Percentiles rank a stretch among this genome's conserved stretches.
Evolutionary conservation across 1,140 invertebrate genomes (phyloP).

Genomic region (Odontomachus brunneus): DNA sequence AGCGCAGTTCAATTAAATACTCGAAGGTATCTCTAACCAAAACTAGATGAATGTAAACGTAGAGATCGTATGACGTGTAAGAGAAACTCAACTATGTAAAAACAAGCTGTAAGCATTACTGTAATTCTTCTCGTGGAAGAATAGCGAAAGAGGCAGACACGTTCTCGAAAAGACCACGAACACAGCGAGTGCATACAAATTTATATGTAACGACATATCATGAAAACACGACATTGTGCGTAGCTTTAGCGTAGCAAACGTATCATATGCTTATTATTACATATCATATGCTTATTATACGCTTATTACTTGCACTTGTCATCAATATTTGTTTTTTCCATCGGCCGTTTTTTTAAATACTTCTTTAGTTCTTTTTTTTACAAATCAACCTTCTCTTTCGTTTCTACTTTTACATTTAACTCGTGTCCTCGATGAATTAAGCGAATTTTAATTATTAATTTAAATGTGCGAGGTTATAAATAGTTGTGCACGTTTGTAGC

Average conservation of each 20-base stretch:
- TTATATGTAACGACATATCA: slow-evolving; percentile 54
- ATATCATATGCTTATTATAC: slow-evolving; percentile 34
- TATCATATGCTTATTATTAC: slow-evolving; percentile 44
- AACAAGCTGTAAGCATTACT: slow-evolving; percentile 35
- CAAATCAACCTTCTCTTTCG: neutral
- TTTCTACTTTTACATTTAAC: slow-evolving; percentile 1
- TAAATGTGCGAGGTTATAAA: neutral
- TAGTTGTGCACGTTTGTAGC: no score
- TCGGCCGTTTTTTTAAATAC: neutral
- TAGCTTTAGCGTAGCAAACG: slow-evolving; percentile 33
- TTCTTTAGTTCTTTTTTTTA: neutral
- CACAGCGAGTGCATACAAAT: neutral
- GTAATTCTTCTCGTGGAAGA: slow-evolving; percentile 21
- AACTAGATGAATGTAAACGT: slow-evolving; percentile 37
- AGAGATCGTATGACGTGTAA: slow-evolving; percentile 17
- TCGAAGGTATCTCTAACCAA: slow-evolving; percentile 1
- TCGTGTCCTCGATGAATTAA: neutral
- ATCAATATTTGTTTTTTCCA: slow-evolving; percentile 23
- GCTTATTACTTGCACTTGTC: slow-evolving; percentile 39
- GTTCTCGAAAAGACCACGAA: neutral
- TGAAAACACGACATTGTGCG: slow-evolving; percentile 27
- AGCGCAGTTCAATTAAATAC: neutral
- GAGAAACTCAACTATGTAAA: slow-evolving; percentile 20
- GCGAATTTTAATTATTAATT: neutral
- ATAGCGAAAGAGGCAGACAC: neutral